These are phyloP conservation scores for Thysanoteuthis rhombus DNA, from an alignment of 2,888 invertebrate genomes.

Conservation along the genomic window DNA sequence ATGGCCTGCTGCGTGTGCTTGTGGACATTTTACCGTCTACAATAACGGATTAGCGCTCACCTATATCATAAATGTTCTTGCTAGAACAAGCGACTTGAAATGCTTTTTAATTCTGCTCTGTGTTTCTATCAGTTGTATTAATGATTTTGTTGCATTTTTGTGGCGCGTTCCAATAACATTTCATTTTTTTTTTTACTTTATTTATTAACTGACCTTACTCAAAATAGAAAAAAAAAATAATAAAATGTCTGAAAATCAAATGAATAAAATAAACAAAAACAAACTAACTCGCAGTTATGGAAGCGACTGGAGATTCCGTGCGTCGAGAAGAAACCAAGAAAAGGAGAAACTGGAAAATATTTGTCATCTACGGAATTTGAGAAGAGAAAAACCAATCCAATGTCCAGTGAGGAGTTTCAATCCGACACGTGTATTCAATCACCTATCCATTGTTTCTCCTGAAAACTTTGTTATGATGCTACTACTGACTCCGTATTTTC, in stretches of 20 bases:
- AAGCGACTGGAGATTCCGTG: too few relatives aligned
- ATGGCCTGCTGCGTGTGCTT: constrained; percentile 1
- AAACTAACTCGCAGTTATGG: too few relatives aligned
- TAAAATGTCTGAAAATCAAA: not conserved
- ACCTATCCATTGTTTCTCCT: not conserved
- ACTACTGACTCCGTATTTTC: not conserved
- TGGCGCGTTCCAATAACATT: not conserved
- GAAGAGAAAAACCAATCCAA: too few relatives aligned
- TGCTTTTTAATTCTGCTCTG: not conserved
- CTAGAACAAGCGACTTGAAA: not conserved
- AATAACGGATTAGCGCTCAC: not conserved
- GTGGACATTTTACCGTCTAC: not conserved
- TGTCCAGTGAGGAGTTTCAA: not conserved
- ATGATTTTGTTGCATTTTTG: constrained; percentile 1
- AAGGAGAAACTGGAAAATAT: too few relatives aligned
- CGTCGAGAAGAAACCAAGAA: too few relatives aligned
- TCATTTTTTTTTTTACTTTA: not conserved
- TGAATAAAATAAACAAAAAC: not conserved
- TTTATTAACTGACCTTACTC: not conserved
- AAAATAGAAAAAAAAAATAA: not conserved
- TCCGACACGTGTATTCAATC: not conserved
- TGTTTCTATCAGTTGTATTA: not conserved
- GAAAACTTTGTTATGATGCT: not conserved
- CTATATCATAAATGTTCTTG: not conserved
- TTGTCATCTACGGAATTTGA: too few relatives aligned